These are phyloP conservation scores for Eucera pruinosa DNA, from an alignment of 2,888 invertebrate genomes.

Conservation along the genomic window DNA sequence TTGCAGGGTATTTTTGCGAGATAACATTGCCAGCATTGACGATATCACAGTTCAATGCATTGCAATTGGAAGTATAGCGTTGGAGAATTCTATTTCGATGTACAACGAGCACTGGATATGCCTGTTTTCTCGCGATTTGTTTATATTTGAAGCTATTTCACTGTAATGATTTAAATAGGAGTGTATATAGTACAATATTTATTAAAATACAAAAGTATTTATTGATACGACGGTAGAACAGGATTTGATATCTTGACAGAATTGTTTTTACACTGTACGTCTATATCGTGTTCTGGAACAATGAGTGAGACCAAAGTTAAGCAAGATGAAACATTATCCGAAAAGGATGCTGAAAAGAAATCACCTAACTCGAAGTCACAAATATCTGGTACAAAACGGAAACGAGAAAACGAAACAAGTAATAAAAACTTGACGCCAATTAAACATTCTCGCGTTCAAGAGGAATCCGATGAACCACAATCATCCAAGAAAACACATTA, in stretches of 20 bases:
- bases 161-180: conserved; percentile 23
- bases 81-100: conserved; percentile 11
- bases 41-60: not conserved
- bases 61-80: conserved; percentile 18
- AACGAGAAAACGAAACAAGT: not conserved
- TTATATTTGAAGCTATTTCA: conserved; percentile 29
- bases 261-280: conserved; percentile 33
- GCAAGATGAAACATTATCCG: conserved; percentile 4
- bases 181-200: conserved; percentile 17
- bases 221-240: conserved; percentile 2
- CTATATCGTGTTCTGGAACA: conserved; percentile 13
- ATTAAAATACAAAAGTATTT: not conserved
- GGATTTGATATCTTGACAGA: conserved; percentile 1
- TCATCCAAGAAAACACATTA: conserved; percentile 12
- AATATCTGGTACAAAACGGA: not conserved
- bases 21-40: conserved; percentile 38
- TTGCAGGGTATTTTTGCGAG: conserved; percentile 28
- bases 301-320: conserved; percentile 34
- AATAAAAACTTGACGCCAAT: too few relatives aligned
- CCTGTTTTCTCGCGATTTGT: conserved; percentile 20
- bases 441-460: too few relatives aligned
- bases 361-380: not conserved
- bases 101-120: conserved; percentile 1
- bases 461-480: conserved; percentile 22
- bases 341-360: not conserved